Evolutionary conservation across 1,140 invertebrate genomes (phyloP).

Genomic region (Drosophila nannoptera): DNA sequence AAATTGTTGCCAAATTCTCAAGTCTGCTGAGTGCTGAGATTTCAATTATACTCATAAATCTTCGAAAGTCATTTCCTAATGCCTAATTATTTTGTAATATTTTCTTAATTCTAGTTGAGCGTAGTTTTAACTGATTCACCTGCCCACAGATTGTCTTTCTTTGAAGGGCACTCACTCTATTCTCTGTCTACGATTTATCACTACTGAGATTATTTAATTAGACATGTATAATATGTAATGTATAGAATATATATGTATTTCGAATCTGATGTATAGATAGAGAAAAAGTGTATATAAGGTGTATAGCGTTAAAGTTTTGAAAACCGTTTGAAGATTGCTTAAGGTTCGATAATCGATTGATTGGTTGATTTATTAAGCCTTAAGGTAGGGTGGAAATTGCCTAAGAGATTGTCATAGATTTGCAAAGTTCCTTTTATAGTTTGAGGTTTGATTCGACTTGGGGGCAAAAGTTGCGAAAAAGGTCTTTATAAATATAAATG

Average conservation of each 20-base stretch:
- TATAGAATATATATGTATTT: slow-evolving; percentile 22
- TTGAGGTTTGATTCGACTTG: slow-evolving; percentile 61
- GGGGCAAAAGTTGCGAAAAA: slow-evolving; percentile 68
- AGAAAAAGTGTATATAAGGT: slow-evolving; percentile 22
- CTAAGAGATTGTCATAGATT: slow-evolving; percentile 70
- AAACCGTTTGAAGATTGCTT: slow-evolving; percentile 72
- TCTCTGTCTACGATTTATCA: slow-evolving; percentile 45
- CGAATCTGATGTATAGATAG: slow-evolving; percentile 37
- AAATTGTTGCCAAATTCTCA: slow-evolving; percentile 63
- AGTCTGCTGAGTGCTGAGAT: slow-evolving; percentile 6
- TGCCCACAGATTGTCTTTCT: slow-evolving; percentile 37
- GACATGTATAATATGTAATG: slow-evolving; percentile 40
- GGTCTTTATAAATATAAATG: slow-evolving; percentile 62
- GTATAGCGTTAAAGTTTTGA: slow-evolving; percentile 61
- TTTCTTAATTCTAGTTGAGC: slow-evolving; percentile 46
- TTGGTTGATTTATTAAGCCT: slow-evolving; percentile 47
- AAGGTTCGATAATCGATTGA: slow-evolving; percentile 68
- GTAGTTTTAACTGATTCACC: slow-evolving; percentile 29
- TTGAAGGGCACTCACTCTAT: slow-evolving; percentile 26
- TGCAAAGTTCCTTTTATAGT: slow-evolving; percentile 17
- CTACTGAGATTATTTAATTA: slow-evolving; percentile 55
- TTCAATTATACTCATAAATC: neutral
- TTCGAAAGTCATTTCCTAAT: too few species aligned
- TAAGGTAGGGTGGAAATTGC: slow-evolving; percentile 37
- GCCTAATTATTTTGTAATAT: slow-evolving; percentile 9